Percentiles rank a stretch among this genome's conserved stretches.
These are phyloP conservation scores for Dione vanillae DNA, from an alignment of 2,888 invertebrate genomes.

Conservation along the genomic window DNA sequence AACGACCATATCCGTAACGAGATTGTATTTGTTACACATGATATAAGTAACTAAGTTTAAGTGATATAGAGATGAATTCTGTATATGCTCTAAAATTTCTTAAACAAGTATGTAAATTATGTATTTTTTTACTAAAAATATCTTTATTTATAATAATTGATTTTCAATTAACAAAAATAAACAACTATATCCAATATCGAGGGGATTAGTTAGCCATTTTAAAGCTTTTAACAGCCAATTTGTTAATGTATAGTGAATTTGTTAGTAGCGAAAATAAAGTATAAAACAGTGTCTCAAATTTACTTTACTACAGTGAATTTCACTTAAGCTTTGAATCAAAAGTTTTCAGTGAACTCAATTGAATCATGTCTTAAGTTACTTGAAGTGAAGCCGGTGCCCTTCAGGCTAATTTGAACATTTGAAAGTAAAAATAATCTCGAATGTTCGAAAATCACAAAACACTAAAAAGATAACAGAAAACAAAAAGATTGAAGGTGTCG, in stretches of 20 bases:
- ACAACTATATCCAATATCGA: not conserved
- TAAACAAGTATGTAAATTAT: not conserved
- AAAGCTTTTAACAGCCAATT: slow-evolving; percentile 13
- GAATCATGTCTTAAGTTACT: slow-evolving; percentile 19
- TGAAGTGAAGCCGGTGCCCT: slow-evolving; percentile 19
- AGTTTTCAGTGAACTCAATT: slow-evolving; percentile 21
- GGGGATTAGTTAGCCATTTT: not conserved
- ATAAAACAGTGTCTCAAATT: slow-evolving; percentile 13
- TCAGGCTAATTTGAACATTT: slow-evolving; percentile 26
- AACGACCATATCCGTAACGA: slow-evolving; percentile 22
- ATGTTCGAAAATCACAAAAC: slow-evolving; percentile 10
- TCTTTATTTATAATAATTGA: not conserved
- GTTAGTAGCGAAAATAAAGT: not conserved
- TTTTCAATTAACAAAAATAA: not conserved
- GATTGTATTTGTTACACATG: slow-evolving; percentile 10
- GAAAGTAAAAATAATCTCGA: slow-evolving; percentile 33
- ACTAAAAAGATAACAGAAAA: slow-evolving; percentile 21
- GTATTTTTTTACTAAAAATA: not conserved
- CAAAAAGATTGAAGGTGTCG: slow-evolving; percentile 26
- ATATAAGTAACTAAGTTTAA: not conserved
- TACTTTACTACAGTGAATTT: slow-evolving; percentile 26
- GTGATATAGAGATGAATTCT: not conserved
- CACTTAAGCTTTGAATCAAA: slow-evolving; percentile 26
- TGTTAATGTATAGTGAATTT: not conserved
- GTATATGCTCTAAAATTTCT: not conserved